Evolutionary conservation across 2,797 vertebrate genomes (phyloP).

Genomic region (Sebastes cheni): DNA sequence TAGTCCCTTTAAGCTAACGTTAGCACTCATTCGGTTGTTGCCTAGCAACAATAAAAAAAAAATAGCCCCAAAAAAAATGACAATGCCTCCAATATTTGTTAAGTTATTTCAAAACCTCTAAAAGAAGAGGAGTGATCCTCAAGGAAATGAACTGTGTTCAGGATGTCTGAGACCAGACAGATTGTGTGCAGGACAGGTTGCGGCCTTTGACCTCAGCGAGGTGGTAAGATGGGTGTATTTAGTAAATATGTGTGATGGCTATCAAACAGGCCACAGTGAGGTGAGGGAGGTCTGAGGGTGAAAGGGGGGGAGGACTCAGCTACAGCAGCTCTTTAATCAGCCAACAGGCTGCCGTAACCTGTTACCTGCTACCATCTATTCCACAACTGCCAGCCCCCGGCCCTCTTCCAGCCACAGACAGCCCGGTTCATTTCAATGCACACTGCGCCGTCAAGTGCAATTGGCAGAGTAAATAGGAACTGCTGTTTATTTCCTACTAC

Average conservation of each 20-base stretch:
- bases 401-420: slow-evolving; percentile 65
- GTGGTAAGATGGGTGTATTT: slow-evolving; percentile 39
- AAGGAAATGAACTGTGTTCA: slow-evolving; percentile 9
- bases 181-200: background rate
- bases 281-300: slow-evolving; percentile 17
- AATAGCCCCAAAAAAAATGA: no score
- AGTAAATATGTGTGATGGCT: slow-evolving; percentile 69
- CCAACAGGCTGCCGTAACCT: slow-evolving; percentile 15
- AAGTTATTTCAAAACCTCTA: background rate
- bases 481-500: slow-evolving; percentile 83
- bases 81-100: background rate
- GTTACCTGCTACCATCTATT: slow-evolving; percentile 73
- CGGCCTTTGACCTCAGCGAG: slow-evolving; percentile 31
- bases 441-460: slow-evolving; percentile 78
- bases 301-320: slow-evolving; percentile 27
- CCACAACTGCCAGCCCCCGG: slow-evolving; percentile 41
- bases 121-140: background rate
- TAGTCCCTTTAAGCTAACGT: no score
- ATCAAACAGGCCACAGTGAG: slow-evolving; percentile 68
- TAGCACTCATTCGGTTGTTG: no score
- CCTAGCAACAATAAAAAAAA: no score
- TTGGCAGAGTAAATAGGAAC: slow-evolving; percentile 76
- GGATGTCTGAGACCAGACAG: background rate
- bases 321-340: slow-evolving; percentile 74
- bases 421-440: slow-evolving; percentile 83